A percentile compares a stretch with the other conserved stretches of the same genome.
Evolutionary conservation across 1,140 invertebrate genomes (phyloP).

Genomic region (Drosophila pruinosa): DNA sequence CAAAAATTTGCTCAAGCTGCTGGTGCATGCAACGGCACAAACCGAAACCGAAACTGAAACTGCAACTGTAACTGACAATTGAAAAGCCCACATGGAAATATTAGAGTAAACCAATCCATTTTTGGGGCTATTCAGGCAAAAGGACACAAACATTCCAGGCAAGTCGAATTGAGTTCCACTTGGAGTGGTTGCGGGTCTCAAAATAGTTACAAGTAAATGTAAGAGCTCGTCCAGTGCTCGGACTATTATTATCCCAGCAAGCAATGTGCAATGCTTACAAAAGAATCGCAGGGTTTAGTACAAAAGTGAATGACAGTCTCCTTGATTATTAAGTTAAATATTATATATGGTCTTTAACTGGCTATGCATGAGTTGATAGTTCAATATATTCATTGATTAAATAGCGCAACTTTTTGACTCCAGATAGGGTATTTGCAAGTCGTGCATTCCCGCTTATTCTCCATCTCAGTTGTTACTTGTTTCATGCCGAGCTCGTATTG

Average conservation of each 20-base stretch:
- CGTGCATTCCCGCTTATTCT: not conserved
- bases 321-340: too few relatives aligned
- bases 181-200: too few relatives aligned
- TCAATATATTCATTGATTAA: too few relatives aligned
- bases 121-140: constrained; percentile 7
- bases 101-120: constrained; percentile 16
- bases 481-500: constrained; percentile 17
- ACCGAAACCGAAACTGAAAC: constrained; percentile 4
- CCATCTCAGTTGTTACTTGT: constrained; percentile 2
- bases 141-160: not conserved
- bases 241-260: constrained; percentile 3
- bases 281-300: too few relatives aligned
- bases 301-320: too few relatives aligned
- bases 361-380: too few relatives aligned
- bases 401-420: too few relatives aligned
- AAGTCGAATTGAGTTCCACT: not conserved
- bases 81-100: constrained; percentile 9
- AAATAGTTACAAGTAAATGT: constrained; percentile 6
- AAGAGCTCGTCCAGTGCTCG: constrained; percentile 5
- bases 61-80: constrained; percentile 6
- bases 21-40: constrained; percentile 9
- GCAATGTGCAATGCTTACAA: too few relatives aligned
- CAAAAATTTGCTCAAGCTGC: constrained; percentile 22
- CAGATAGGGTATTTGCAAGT: not conserved
- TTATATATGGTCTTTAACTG: too few relatives aligned